These are phyloP conservation scores for Volucella inflata DNA, from an alignment of 2,888 invertebrate species.

Conservation along the genomic window DNA sequence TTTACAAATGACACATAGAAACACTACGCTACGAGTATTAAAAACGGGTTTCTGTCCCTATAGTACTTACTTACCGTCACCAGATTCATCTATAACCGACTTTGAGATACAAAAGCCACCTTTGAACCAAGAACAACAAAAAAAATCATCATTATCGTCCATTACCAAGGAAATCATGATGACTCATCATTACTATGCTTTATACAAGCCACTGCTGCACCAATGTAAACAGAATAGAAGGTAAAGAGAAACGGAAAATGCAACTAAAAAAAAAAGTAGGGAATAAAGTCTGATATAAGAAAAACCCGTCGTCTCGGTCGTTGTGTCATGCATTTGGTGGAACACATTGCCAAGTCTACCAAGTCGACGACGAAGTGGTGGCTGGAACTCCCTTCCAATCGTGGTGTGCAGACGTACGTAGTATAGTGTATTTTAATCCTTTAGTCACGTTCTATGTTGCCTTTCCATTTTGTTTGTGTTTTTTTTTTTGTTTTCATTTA, in stretches of 20 bases:
- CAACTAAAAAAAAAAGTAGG: conserved; percentile 26
- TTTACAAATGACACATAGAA: not conserved
- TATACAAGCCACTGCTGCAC: conserved; percentile 26
- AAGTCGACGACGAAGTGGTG: conserved; percentile 10
- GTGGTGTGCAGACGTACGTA: conserved; percentile 11
- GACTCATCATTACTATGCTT: conserved; percentile 41
- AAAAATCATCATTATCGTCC: conserved; percentile 58
- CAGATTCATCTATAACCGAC: no score
- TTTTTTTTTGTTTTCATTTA: conserved; percentile 11
- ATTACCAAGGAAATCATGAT: conserved; percentile 61
- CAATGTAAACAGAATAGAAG: conserved; percentile 51
- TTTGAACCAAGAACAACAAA: conserved; percentile 34
- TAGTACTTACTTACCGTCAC: no score
- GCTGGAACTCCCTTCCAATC: not conserved
- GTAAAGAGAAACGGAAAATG: conserved; percentile 34
- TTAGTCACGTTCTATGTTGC: conserved; percentile 63
- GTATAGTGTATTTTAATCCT: conserved; percentile 50
- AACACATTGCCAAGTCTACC: no score
- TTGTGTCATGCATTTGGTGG: not conserved
- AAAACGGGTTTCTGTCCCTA: no score
- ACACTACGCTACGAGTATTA: not conserved
- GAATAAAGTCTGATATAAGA: conserved; percentile 2
- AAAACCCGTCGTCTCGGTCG: conserved; percentile 33
- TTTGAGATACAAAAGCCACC: conserved; percentile 33
- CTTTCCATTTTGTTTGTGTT: not conserved